phyloP scores from a whole-genome alignment of 2,888 invertebrate species.

The Cryptus viduatorius region DNA sequence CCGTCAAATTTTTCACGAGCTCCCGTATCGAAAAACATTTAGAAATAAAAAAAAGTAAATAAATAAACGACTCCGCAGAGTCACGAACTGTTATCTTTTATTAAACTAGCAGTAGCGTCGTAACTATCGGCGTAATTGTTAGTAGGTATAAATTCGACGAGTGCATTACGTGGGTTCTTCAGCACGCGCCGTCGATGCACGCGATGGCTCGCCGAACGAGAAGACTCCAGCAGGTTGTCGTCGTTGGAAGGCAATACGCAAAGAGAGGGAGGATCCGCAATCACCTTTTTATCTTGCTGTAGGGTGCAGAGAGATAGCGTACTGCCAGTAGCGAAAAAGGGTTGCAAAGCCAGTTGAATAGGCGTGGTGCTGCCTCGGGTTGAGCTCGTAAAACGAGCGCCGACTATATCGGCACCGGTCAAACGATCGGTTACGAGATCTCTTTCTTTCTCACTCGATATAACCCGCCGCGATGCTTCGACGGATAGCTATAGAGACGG shows the following conservation, averaged over 20 bases:
- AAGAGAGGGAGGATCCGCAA: background rate
- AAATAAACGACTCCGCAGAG: background rate
- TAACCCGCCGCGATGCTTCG: background rate
- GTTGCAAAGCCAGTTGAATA: background rate
- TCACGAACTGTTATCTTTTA: background rate
- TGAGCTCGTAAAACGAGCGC: slow-evolving; percentile 43
- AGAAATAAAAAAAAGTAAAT: background rate
- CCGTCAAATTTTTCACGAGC: background rate
- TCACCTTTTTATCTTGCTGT: background rate
- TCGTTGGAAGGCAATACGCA: no score
- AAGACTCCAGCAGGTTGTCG: slow-evolving; percentile 14
- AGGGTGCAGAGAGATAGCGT: background rate
- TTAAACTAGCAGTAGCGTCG: background rate
- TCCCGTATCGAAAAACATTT: background rate
- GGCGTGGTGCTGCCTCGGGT: slow-evolving; percentile 38
- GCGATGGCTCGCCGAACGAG: background rate
- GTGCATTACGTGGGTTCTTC: background rate
- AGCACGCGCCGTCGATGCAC: slow-evolving; percentile 3
- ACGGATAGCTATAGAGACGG: slow-evolving; percentile 31
- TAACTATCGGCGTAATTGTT: slow-evolving; percentile 4
- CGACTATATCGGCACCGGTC: slow-evolving; percentile 5
- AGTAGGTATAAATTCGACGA: background rate
- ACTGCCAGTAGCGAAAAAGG: slow-evolving; percentile 40
- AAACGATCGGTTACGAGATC: slow-evolving; percentile 56
- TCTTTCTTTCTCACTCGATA: slow-evolving; percentile 33